phyloP scores from a whole-genome alignment of 2,113 vertebrate species.

The Microtus ochrogaster region DNA sequence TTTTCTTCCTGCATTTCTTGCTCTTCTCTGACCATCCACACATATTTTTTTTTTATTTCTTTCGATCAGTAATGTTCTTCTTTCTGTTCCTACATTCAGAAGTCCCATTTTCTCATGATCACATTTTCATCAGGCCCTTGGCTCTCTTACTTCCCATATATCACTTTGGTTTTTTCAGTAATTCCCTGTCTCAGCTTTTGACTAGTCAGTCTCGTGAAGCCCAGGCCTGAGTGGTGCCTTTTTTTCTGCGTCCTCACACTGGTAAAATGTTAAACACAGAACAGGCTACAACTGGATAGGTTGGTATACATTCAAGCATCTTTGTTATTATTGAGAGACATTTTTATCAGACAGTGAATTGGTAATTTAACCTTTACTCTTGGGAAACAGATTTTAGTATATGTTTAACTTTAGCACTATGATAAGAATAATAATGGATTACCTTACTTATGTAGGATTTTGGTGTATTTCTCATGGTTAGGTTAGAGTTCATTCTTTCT shows the following conservation, averaged over 20 bases:
- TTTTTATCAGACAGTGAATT: not conserved
- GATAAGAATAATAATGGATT: not conserved
- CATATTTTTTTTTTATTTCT: not conserved
- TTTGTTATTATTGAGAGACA: not conserved
- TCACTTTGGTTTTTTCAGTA: not conserved
- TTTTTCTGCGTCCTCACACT: not conserved
- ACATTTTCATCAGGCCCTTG: not conserved
- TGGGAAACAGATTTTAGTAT: not conserved
- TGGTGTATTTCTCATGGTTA: not conserved
- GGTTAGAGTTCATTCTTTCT: not conserved
- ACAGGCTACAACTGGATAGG: not conserved
- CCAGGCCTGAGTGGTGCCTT: not conserved
- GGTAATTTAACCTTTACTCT: not conserved
- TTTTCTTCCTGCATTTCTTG: not conserved
- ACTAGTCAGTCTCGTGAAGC: not conserved
- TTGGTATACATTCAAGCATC: not conserved
- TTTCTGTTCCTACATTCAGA: not conserved
- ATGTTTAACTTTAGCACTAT: not conserved
- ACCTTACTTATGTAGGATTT: not conserved
- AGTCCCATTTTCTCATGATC: not conserved
- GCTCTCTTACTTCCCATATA: not conserved
- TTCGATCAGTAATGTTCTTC: not conserved
- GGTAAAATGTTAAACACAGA: not conserved
- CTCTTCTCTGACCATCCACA: not conserved
- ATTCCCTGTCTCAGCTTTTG: not conserved